phyloP scores from a whole-genome alignment of 1,140 invertebrate genomes.

The Muscidifurax raptorellus region DNA sequence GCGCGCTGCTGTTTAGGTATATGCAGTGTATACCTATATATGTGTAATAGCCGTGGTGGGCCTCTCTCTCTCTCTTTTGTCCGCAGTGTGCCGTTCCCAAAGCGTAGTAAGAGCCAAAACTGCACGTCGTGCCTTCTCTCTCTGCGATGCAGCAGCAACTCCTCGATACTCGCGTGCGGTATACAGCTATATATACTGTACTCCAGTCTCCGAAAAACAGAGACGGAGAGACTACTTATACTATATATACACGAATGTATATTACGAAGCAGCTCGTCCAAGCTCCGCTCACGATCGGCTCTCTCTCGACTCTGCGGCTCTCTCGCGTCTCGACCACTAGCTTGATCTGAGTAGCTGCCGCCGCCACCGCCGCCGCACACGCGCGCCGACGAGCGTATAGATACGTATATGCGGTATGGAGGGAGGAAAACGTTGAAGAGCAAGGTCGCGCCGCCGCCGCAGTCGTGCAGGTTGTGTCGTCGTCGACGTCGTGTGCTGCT shows the following conservation, averaged over 20 bases:
- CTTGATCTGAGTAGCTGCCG: not conserved
- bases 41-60: not conserved
- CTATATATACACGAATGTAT: not conserved
- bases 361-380: not conserved
- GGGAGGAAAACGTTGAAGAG: slow-evolving; percentile 36
- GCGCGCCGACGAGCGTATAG: not conserved
- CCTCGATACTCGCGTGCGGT: not conserved
- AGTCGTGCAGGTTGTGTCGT: not conserved
- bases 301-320: not conserved
- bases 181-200: not conserved
- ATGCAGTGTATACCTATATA: too few species aligned
- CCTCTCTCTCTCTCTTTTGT: not conserved
- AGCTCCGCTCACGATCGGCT: not conserved
- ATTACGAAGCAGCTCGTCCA: not conserved
- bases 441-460: slow-evolving; percentile 44
- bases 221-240: not conserved
- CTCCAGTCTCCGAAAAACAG: not conserved
- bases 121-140: not conserved
- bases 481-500: not conserved
- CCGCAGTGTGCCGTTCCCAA: too few species aligned
- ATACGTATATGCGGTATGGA: not conserved
- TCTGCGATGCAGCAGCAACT: not conserved
- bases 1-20: not conserved
- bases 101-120: too few species aligned
- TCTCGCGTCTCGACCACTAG: not conserved